Evolutionary conservation across 2,888 invertebrate genomes (phyloP), one percentile per base, ranked within the genome.

Genomic region (Nephrotoma guestfalica): DNA sequence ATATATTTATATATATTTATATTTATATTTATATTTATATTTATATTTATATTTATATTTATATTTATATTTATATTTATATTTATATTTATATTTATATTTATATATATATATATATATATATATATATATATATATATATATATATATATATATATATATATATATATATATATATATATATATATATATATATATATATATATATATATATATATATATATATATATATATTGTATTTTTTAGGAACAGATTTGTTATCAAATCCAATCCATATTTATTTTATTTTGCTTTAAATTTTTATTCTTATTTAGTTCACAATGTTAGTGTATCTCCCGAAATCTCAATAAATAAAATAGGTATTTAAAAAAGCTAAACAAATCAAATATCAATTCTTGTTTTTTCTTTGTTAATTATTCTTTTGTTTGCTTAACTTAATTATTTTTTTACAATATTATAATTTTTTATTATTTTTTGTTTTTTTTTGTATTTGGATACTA

Each of bases 281-380:
- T 84, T 84, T 84, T 84, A 84, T 84, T 84, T 84, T 84, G 84
- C 84, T 84, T 84, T 84, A 84, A 84, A 41, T 84, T 84, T 84
- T 84, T 41, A 15, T 71, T 71, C 30, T 71, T 71, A 71, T 30
- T 71, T 71, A 30, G 18, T 9, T n/a, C 71, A 41, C 42, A 41
- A 84, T 0, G 84, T 84, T 42, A 84, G 84, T 84, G 84, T 84
- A 84, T 84, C 84, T 84, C 84, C 84, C 41, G 41, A 41, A 84
- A 84, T 84, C 42, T 84, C 41, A 84, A 84, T 84, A 84, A 84
- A 84, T 71, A 71, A 71, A 71, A 6, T 71, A 71, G 18, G 2
- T 71, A 71, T 30, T 71, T 30, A 30, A 71, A 71, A 71, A 71
- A 71, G 9, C 71, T 71, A 71, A 71, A 71, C 71, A 30, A 71